phyloP scores from a whole-genome alignment of 1,140 invertebrate species.

The Delia radicum region DNA sequence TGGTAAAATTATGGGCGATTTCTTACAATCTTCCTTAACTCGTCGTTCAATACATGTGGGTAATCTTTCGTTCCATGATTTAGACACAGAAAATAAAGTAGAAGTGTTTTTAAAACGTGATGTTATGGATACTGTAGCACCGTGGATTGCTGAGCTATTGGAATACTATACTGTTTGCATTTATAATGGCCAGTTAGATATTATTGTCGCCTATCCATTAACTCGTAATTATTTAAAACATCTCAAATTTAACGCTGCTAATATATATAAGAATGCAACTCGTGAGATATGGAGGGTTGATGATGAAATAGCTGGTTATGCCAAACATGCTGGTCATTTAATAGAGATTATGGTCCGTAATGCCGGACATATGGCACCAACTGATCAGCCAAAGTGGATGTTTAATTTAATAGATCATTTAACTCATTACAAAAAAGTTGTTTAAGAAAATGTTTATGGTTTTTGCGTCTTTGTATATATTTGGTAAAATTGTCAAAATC shows the following conservation, averaged over 20 bases:
- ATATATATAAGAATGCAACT: constrained; percentile 65
- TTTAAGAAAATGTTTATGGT: too few relatives aligned
- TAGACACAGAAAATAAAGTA: constrained; percentile 60
- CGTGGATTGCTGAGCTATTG: constrained; percentile 70
- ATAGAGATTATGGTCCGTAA: constrained; percentile 78
- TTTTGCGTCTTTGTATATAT: too few relatives aligned
- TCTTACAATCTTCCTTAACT: constrained; percentile 63
- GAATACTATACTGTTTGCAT: constrained; percentile 69
- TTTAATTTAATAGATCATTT: constrained; percentile 77
- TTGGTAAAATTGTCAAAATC: too few relatives aligned
- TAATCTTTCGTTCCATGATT: constrained; percentile 66
- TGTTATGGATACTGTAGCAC: constrained; percentile 80
- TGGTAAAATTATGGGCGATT: constrained; percentile 54
- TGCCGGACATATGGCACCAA: constrained; percentile 83
- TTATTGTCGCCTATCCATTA: constrained; percentile 79
- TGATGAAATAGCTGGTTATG: constrained; percentile 74
- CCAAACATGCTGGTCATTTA: constrained; percentile 70
- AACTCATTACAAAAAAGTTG: constrained; percentile 62
- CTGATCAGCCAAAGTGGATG: constrained; percentile 77
- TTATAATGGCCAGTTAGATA: constrained; percentile 83
- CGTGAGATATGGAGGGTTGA: constrained; percentile 71
- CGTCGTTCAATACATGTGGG: constrained; percentile 81
- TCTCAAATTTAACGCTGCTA: constrained; percentile 67
- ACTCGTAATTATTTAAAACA: constrained; percentile 72
- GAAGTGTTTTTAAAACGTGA: constrained; percentile 72